Evolutionary conservation across 1,140 invertebrate genomes (phyloP), one percentile per base, ranked within the genome.

Genomic region (Aphidius ervi): DNA sequence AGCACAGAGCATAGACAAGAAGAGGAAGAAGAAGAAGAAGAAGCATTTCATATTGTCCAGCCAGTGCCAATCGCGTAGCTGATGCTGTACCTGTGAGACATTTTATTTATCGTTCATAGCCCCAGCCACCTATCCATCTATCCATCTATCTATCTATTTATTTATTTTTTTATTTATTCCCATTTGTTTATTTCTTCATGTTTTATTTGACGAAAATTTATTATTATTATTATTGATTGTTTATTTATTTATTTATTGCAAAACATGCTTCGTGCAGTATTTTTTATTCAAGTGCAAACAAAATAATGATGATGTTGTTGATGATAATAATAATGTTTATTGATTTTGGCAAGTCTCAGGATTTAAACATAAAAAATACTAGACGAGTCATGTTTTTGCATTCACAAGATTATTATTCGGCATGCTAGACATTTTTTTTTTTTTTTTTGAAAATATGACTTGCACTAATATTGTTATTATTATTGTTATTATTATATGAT

Each of bases 1-100:
- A 81, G 77, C 78, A 80, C 74, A 81, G 79, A 81, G 75, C 78
- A 70, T 31, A 31, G 23, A 31, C 23, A 31, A 31, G 23, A 31
- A 81, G 79, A 78, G 78, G 78, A 79, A 81, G 77, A 31, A 31
- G 23, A 81, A 74, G 79, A 70, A 81, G 79, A 78, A 79, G 78
- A 79, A 81, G 77, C 77, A 78, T 78, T 73, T 75, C 72, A 75
- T 71, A 76, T 72, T 74, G 68, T 75, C 76, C 73, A 75, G 74
- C 65, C 73, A 74, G 69, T 71, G 72, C 70, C 76, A 73, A 69
- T 67, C 71, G 68, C 2, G 23, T 3, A 70, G 75, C 77, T 76
- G 70, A 71, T 71, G 74, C 76, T 78, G 74, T 74, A 81, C 77
- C 76, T 80, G 76, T 75, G 76, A 62, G 60, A 77, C 74, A 78